Base-by-base conservation (phyloP, 2,797 vertebrate species). In the Sardinella longiceps region DNA sequence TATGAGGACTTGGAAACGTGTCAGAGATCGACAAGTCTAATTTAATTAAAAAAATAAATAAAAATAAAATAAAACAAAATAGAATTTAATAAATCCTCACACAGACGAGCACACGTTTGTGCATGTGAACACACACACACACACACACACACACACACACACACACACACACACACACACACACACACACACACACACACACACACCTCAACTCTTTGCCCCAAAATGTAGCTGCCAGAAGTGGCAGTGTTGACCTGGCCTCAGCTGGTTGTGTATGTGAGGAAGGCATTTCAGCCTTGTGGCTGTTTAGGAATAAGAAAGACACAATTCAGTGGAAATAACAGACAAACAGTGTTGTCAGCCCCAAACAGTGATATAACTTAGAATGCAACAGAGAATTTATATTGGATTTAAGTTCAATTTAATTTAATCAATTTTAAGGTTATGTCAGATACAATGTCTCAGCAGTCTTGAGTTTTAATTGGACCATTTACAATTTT, bases 21-120 rank as follows among this genome's bases (percentile, higher is more conserved):
- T 37, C 81, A 85, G 80, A 25, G 37, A 51, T 81, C 25, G 80
- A 86, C 18, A 53, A 33, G 30, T 39, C 14, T 5, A 14, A 85
- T 86, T 18, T 80, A 84, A 82, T 53, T 84, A 25, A 86, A 45
- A 90, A 86, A 87, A 88, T 81, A 86, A 86, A 63, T 90, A 87
- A 89, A 86, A 56, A 87, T 70, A 82, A 81, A 91, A 87, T 85
- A 51, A 43, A 43, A 43, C 7, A 43, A 43, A 4, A 1, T 1
- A 4, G 0, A 43, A 43, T 4, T 4, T 43, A 43, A 43, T 2
- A 2, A 43, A 43, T 53, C 9, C 70, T 50, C 5, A 39, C 37
- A 63, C 66, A 86, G 28, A 84, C 46, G 56, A 82, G 5, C 53
- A 82, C 45, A 84, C 12, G 70, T 33, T 37, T 4, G 7, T 5